These are phyloP conservation scores for Carpatolechia fugitivella DNA, from an alignment of 2,888 invertebrate species.

Conservation along the genomic window DNA sequence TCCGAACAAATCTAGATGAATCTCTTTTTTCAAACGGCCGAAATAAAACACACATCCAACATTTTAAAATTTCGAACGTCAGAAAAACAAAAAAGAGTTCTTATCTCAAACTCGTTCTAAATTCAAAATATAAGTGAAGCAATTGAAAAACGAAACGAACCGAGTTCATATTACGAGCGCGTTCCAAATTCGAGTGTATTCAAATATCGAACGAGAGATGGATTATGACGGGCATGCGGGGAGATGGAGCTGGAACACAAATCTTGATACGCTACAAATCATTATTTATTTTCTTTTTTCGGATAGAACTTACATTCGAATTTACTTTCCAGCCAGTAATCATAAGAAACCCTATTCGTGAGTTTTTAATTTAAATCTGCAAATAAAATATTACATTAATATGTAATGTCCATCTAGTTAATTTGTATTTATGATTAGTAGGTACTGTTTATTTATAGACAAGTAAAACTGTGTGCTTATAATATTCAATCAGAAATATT, in stretches of 20 bases:
- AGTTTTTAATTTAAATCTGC: constrained; percentile 42
- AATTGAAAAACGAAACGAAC: constrained; percentile 76
- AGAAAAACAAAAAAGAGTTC: constrained; percentile 42
- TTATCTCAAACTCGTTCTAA: constrained; percentile 68
- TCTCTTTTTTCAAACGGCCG: constrained; percentile 12
- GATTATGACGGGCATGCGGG: constrained; percentile 59
- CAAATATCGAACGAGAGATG: constrained; percentile 74
- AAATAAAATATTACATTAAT: constrained; percentile 30
- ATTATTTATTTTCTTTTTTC: constrained; percentile 32
- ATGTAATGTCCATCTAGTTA: constrained; percentile 8
- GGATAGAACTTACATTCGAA: constrained; percentile 15
- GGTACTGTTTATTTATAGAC: constrained; percentile 31
- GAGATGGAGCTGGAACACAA: constrained; percentile 51
- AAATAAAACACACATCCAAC: constrained; percentile 27
- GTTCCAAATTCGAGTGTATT: constrained; percentile 76
- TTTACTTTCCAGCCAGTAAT: constrained; percentile 10
- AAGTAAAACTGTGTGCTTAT: constrained; percentile 48
- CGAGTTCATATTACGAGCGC: constrained; percentile 71
- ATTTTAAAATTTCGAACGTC: constrained; percentile 41
- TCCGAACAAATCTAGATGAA: constrained; percentile 7
- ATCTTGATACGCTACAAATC: constrained; percentile 53
- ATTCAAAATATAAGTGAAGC: constrained; percentile 77
- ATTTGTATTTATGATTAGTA: constrained; percentile 8
- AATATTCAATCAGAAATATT: constrained; percentile 74
- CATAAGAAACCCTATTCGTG: background rate